phyloP scores from a whole-genome alignment of 2,888 invertebrate genomes.

The Drosophila cracens region DNA sequence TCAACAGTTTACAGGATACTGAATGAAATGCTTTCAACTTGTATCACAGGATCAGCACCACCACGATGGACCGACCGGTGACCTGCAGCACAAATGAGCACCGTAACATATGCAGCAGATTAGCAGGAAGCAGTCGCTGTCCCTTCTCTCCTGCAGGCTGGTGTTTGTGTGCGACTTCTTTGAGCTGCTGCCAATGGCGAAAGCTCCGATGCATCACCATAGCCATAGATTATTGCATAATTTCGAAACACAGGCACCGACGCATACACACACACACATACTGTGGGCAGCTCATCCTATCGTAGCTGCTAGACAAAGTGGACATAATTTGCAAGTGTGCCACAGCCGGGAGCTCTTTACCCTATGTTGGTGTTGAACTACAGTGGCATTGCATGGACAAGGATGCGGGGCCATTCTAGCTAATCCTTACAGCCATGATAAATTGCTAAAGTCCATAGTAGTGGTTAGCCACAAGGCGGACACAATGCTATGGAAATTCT shows the following conservation, averaged over 20 bases:
- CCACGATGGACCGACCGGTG: background rate
- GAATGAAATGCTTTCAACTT: slow-evolving; percentile 59
- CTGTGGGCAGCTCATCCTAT: slow-evolving; percentile 5
- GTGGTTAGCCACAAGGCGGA: slow-evolving; percentile 26
- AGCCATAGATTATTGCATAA: slow-evolving; percentile 77
- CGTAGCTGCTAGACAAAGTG: slow-evolving; percentile 49
- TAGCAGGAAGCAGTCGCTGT: slow-evolving; percentile 37
- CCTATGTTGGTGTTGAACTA: slow-evolving; percentile 11
- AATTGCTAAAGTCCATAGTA: slow-evolving; percentile 57
- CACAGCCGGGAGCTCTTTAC: slow-evolving; percentile 33
- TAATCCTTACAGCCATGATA: slow-evolving; percentile 73
- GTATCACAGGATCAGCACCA: slow-evolving; percentile 49
- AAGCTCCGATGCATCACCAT: slow-evolving; percentile 67
- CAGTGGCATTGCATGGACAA: background rate
- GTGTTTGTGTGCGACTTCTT: slow-evolving; percentile 38
- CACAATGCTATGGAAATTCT: slow-evolving; percentile 42
- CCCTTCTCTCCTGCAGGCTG: slow-evolving; percentile 4
- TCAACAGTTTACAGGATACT: slow-evolving; percentile 41
- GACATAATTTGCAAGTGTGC: slow-evolving; percentile 72
- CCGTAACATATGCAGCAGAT: slow-evolving; percentile 73
- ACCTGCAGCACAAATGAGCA: slow-evolving; percentile 33
- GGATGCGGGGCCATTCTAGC: slow-evolving; percentile 24
- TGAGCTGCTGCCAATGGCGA: slow-evolving; percentile 72
- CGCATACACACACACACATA: slow-evolving; percentile 12
- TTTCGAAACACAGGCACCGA: slow-evolving; percentile 44